These are phyloP conservation scores for Parotocinclus haroldoi DNA, from an alignment of 2,797 vertebrate species.

Conservation along the genomic window DNA sequence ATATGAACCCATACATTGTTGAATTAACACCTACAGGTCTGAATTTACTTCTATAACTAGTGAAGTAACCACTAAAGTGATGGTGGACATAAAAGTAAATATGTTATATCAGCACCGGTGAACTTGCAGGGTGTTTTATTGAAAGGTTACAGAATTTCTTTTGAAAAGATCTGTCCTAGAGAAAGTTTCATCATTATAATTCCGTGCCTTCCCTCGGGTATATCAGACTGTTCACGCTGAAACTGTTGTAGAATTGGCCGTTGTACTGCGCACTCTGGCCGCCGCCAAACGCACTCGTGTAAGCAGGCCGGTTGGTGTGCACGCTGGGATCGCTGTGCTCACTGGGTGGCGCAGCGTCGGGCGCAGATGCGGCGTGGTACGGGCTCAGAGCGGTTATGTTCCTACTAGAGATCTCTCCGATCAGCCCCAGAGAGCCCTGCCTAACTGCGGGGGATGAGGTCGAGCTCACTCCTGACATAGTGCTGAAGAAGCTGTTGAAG, in stretches of 20 bases:
- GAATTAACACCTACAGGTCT: too few relatives aligned
- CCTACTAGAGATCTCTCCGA: conserved; percentile 80
- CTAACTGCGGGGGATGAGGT: conserved; percentile 65
- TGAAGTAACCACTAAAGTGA: too few relatives aligned
- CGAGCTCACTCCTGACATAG: conserved; percentile 77
- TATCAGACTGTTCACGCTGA: conserved; percentile 93
- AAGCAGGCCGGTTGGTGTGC: conserved; percentile 78
- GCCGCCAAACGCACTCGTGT: conserved; percentile 83
- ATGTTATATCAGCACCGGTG: too few relatives aligned
- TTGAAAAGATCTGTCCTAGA: too few relatives aligned
- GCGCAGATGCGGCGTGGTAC: conserved; percentile 66
- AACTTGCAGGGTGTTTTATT: background rate
- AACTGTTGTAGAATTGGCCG: conserved; percentile 91
- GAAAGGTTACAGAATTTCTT: conserved; percentile 6
- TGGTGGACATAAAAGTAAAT: too few relatives aligned
- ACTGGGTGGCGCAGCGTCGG: conserved; percentile 58
- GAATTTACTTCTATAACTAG: too few relatives aligned
- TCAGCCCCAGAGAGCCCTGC: conserved; percentile 73
- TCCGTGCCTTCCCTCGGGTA: conserved; percentile 91
- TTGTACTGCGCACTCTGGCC: conserved; percentile 82
- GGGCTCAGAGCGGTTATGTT: conserved; percentile 83
- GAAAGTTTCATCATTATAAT: conserved; percentile 65
- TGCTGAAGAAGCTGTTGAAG: conserved; percentile 89
- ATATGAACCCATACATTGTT: too few relatives aligned
- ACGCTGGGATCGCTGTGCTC: conserved; percentile 62